Conservation (phyloP, 2,888 invertebrate genomes). For the Oligia latruncula region DNA sequence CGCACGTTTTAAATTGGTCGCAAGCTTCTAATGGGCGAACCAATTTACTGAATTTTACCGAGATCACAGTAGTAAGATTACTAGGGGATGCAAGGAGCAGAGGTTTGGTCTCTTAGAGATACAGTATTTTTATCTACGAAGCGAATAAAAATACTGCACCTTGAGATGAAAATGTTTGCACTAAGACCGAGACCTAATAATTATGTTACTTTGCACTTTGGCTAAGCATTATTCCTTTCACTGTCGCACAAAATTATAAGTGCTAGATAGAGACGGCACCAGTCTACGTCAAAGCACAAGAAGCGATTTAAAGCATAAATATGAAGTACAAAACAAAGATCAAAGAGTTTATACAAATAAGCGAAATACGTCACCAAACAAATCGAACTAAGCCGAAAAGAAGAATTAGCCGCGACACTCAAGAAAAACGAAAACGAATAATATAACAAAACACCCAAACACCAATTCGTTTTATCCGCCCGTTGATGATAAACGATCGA, state of each 20-base stretch:
- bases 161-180: neutral
- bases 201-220: neutral
- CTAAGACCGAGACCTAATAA: neutral
- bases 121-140: neutral
- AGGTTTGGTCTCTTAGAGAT: neutral
- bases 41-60: slow-evolving; percentile 38
- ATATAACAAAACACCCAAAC: slow-evolving; percentile 29
- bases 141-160: neutral
- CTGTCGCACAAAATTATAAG: neutral
- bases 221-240: neutral
- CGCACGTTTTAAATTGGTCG: slow-evolving; percentile 34
- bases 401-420: slow-evolving; percentile 21
- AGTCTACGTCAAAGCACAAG: neutral
- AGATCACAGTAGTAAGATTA: slow-evolving; percentile 26
- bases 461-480: slow-evolving; percentile 36
- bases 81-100: neutral
- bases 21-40: slow-evolving; percentile 27
- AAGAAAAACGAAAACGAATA: slow-evolving; percentile 20
- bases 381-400: slow-evolving; percentile 3
- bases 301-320: neutral
- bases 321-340: neutral
- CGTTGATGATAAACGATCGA: slow-evolving; percentile 58
- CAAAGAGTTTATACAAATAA: slow-evolving; percentile 8
- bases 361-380: neutral
- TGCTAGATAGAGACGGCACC: neutral